A percentile compares a stretch with the other conserved stretches of the same genome.
These are phyloP conservation scores for Bungarus multicinctus DNA, from an alignment of 2,113 vertebrate genomes.

Conservation along the genomic window DNA sequence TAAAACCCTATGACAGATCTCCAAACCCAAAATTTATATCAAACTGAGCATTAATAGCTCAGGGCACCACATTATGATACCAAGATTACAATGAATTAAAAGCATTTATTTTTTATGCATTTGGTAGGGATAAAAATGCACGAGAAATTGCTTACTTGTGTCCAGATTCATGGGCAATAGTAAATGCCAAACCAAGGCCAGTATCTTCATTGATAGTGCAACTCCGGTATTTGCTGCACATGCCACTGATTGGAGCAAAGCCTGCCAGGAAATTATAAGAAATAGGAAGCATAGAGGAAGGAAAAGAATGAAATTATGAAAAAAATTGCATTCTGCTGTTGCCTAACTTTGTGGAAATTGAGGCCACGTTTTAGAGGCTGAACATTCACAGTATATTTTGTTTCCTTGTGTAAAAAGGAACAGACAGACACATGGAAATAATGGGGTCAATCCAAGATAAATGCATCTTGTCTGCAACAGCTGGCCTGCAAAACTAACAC, in stretches of 20 bases:
- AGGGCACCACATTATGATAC: neutral
- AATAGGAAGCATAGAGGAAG: slow-evolving; percentile 28
- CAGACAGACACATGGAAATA: neutral
- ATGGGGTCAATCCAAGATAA: slow-evolving; percentile 15
- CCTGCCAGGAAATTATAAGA: slow-evolving; percentile 66
- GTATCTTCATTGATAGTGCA: slow-evolving; percentile 99
- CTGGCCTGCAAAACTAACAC: slow-evolving; percentile 18
- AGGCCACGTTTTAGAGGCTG: neutral
- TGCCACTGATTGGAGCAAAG: slow-evolving; percentile 97
- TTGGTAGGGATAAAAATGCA: neutral
- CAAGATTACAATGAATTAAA: neutral
- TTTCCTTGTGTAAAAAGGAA: slow-evolving; percentile 18
- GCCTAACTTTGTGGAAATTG: neutral
- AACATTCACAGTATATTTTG: neutral
- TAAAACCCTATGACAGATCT: neutral
- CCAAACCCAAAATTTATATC: neutral
- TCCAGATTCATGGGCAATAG: slow-evolving; percentile 96
- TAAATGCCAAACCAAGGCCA: slow-evolving; percentile 94
- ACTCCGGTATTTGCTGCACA: slow-evolving; percentile 97
- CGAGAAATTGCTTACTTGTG: slow-evolving; percentile 84
- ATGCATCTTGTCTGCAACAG: slow-evolving; percentile 11
- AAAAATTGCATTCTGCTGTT: neutral
- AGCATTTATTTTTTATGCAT: neutral
- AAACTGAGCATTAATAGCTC: neutral
- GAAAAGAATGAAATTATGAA: slow-evolving; percentile 23